Evolutionary conservation across 1,140 invertebrate species (phyloP), one percentile per base, ranked within the genome.

Genomic region (Parasteatoda tepidariorum): DNA sequence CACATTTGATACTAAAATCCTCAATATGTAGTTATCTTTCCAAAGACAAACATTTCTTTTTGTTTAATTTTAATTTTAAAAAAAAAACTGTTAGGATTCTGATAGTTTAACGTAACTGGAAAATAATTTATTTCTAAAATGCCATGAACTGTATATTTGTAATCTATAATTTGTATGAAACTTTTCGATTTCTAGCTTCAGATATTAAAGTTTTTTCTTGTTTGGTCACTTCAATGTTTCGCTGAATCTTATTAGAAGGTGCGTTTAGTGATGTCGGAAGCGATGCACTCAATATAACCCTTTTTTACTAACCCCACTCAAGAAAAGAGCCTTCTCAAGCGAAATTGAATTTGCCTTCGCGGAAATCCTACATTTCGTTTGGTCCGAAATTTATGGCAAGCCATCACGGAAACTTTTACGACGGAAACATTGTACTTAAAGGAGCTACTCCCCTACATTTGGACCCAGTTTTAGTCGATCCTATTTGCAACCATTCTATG

Each of bases 351-450:
- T 74, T 74, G 55, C 71, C n/a, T 61, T 41, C 33, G 34, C 18
- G 71, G 54, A 74, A 74, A 61, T 71, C 68, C 71, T 33, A 33
- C 28, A 74, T 74, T 61, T 31, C 71, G 71, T 74, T 74, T 74
- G 71, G 54, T 11, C 3, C 57, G n/a, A 61, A 74, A 74, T 74
- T 74, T 74, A 74, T 74, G 55, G 71, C 59, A 9, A 15, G 71
- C 71, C 61, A 74, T 74, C 71, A 61, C 55, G 55, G 55, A 62
- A 74, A 61, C 57, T 74, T 74, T 74, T 74, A 74, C 71, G 71
- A 74, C 48, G 22, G 57, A 61, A 74, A 61, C 71, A 74, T 74
- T 74, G 55, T 74, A 74, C 71, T 74, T 74, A 74, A 74, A 74
- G 71, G 57, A 74, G 38, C 57, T 48, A 41, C 71, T 74, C 34